phyloP scores from a whole-genome alignment of 2,797 vertebrate genomes.

The Microctenopoma lineatum region DNA sequence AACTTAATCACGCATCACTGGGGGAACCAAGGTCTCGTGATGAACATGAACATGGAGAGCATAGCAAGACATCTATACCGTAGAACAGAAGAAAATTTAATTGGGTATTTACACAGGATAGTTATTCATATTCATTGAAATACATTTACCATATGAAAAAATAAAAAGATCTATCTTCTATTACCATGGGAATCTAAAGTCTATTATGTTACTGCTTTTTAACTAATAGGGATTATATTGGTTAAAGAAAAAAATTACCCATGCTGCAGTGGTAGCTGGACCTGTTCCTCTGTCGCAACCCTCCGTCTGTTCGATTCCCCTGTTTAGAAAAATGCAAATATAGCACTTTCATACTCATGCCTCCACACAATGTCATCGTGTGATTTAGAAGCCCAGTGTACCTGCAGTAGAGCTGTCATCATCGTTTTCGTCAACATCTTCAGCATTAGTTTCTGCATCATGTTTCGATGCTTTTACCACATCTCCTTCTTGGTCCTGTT shows the following conservation, averaged over 20 bases:
- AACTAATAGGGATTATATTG: background rate
- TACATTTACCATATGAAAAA: too few species aligned
- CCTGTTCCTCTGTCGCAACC: constrained; percentile 93
- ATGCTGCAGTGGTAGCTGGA: constrained; percentile 91
- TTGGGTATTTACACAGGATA: too few species aligned
- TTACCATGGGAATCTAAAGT: too few species aligned
- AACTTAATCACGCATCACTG: background rate
- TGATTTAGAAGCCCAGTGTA: constrained; percentile 17
- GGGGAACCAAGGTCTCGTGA: background rate
- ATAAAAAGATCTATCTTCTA: too few species aligned
- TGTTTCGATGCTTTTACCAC: constrained; percentile 57
- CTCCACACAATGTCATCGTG: background rate
- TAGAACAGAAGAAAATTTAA: too few species aligned
- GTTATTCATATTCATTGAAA: too few species aligned
- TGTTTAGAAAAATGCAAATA: constrained; percentile 60
- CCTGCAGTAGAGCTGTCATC: constrained; percentile 78
- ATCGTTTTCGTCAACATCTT: constrained; percentile 72
- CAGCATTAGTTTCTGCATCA: constrained; percentile 54
- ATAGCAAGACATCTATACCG: too few species aligned
- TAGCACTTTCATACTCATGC: background rate
- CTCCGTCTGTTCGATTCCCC: constrained; percentile 88
- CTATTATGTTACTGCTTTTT: too few species aligned
- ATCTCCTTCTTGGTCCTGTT: constrained; percentile 68
- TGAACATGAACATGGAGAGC: too few species aligned
- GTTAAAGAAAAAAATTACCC: constrained; percentile 82